phyloP scores from a whole-genome alignment of 2,888 invertebrate genomes.

The Lasioglossum figueresi region DNA sequence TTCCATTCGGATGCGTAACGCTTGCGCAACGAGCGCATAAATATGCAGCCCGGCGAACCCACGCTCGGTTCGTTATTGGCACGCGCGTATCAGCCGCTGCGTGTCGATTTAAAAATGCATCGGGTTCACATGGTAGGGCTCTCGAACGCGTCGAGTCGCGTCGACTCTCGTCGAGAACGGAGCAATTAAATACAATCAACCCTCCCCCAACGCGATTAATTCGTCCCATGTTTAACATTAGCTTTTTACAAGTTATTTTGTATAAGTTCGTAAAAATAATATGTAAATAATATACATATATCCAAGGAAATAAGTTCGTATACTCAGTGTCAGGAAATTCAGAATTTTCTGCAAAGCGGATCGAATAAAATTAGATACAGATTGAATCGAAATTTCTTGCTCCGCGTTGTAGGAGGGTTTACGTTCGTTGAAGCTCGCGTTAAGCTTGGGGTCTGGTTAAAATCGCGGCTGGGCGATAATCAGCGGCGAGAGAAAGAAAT shows the following conservation, averaged over 20 bases:
- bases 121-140: neutral
- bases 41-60: constrained; percentile 53
- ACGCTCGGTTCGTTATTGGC: constrained; percentile 10
- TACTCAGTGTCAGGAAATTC: no score
- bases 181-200: neutral
- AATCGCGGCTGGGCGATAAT: neutral
- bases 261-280: no score
- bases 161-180: neutral
- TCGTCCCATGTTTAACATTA: neutral
- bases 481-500: neutral
- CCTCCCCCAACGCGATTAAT: neutral
- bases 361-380: no score
- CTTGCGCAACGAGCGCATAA: constrained; percentile 60
- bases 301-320: no score
- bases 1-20: constrained; percentile 46
- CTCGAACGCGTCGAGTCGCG: no score
- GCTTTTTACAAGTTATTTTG: no score
- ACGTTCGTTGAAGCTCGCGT: neutral
- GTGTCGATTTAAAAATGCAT: constrained; percentile 20
- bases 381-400: no score
- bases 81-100: constrained; percentile 7
- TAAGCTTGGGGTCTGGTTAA: neutral
- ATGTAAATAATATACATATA: no score
- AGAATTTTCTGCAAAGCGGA: no score
- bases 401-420: no score